Conservation (phyloP, 2,797 vertebrate genomes). For the Platalea minor region DNA sequence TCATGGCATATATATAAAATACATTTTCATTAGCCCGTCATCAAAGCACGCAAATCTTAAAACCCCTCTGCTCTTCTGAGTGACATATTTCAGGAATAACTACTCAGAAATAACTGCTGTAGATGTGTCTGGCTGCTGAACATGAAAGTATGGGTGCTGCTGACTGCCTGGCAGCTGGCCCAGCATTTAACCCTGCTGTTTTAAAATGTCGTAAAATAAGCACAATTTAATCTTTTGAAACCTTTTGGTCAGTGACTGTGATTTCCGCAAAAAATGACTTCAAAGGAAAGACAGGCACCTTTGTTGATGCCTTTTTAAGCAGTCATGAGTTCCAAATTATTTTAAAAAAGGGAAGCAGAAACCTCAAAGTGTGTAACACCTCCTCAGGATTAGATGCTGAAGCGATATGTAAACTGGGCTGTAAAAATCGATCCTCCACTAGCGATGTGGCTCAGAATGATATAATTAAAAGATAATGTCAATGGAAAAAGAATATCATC, state of each 20-base stretch:
- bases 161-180: constrained; percentile 73
- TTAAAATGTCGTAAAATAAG: constrained; percentile 78
- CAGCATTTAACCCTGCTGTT: constrained; percentile 75
- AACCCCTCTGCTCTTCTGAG: constrained; percentile 51
- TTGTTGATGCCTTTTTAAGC: constrained; percentile 69
- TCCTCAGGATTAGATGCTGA: constrained; percentile 64
- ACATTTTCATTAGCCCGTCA: constrained; percentile 43
- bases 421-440: constrained; percentile 48
- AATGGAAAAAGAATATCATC: constrained; percentile 41
- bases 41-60: constrained; percentile 46
- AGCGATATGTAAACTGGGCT: constrained; percentile 25
- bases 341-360: constrained; percentile 65
- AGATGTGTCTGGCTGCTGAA: constrained; percentile 69
- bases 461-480: constrained; percentile 54
- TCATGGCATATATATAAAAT: constrained; percentile 10
- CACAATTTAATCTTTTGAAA: constrained; percentile 78
- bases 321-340: constrained; percentile 64
- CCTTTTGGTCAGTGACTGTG: constrained; percentile 75
- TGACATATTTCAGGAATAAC: constrained; percentile 61
- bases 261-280: constrained; percentile 77
- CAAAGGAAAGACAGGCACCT: constrained; percentile 74
- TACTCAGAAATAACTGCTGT: constrained; percentile 59
- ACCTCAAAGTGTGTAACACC: constrained; percentile 68
- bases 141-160: constrained; percentile 75
- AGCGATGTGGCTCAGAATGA: constrained; percentile 41